These are phyloP conservation scores for Mellivora capensis DNA, from an alignment of 2,113 vertebrate genomes.

Conservation along the genomic window DNA sequence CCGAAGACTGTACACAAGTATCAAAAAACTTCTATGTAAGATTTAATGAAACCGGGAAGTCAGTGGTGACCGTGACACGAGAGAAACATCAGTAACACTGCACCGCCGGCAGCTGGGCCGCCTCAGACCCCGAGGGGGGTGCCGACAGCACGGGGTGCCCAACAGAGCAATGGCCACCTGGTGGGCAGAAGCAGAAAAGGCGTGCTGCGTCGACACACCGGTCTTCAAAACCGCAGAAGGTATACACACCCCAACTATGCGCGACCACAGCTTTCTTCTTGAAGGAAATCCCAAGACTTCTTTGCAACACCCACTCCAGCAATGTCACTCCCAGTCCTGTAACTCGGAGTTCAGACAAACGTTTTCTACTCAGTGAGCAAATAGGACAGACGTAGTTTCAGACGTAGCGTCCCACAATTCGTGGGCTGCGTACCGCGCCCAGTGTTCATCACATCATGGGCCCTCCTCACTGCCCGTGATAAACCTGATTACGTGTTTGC, in stretches of 20 bases:
- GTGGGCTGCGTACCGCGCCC: not conserved
- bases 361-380: not conserved
- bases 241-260: not conserved
- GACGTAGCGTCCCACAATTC: not conserved
- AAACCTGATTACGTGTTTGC: rapidly evolving
- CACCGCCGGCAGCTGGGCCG: not conserved
- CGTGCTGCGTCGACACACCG: not conserved
- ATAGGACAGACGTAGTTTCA: not conserved
- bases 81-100: not conserved
- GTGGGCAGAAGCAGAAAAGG: not conserved
- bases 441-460: not conserved
- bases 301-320: not conserved
- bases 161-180: not conserved
- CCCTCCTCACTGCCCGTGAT: not conserved
- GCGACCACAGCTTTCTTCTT: not conserved
- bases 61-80: not conserved
- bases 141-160: not conserved
- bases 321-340: not conserved
- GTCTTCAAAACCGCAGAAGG: not conserved
- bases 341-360: not conserved
- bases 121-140: not conserved
- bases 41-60: not conserved
- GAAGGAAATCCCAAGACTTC: not conserved
- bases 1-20: not conserved
- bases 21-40: not conserved